Base-by-base conservation (phyloP, 2,797 vertebrate genomes). In the Syndactyla subalaris region DNA sequence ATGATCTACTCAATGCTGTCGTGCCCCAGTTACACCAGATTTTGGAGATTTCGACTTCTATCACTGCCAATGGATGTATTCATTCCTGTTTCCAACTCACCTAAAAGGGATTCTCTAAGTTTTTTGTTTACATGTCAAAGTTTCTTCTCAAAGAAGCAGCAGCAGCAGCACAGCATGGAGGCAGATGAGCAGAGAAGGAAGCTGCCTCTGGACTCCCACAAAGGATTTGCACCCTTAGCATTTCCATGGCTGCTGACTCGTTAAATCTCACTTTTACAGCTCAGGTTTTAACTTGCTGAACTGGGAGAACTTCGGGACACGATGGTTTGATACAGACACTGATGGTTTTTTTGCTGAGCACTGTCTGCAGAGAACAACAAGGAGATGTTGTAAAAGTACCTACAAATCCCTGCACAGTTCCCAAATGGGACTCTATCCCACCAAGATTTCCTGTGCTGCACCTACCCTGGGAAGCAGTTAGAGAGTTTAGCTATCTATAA, bases 21-120 rank as follows among this genome's bases (percentile, higher is more conserved):
- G 7, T 88, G 92, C 43, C 88, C 96, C 67, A 93, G 36, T 77
- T 94, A 87, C 43, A 88, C 18, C 74, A 80, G 79, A 14, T 78
- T 13, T 78, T 49, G 74, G 32, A 75, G 62, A 61, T 55, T 88
- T 48, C 6, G 34, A 34, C 57, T 76, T 75, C 76, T n/a, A 2
- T 5, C 66, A 1, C 61, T 72, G 88, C 30, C 66, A 36, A 3
- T 51, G 52, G 27, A 16, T 32, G 4, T 11, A 24, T 51, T 62
- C 66, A 45, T 57, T 92, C 91, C 83, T 88, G 45, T 22, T 88
- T 23, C 59, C 87, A 74, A 5, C 39, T 17, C 22, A 46, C 48
- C 66, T 14, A 20, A 38, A 76, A 72, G 39, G 21, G 3, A 57
- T 43, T 78, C 30, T 52, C 30, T 12, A 4, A 2, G 12, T 8